phyloP scores from a whole-genome alignment of 2,888 invertebrate genomes.

The Cheilosia impressa region DNA sequence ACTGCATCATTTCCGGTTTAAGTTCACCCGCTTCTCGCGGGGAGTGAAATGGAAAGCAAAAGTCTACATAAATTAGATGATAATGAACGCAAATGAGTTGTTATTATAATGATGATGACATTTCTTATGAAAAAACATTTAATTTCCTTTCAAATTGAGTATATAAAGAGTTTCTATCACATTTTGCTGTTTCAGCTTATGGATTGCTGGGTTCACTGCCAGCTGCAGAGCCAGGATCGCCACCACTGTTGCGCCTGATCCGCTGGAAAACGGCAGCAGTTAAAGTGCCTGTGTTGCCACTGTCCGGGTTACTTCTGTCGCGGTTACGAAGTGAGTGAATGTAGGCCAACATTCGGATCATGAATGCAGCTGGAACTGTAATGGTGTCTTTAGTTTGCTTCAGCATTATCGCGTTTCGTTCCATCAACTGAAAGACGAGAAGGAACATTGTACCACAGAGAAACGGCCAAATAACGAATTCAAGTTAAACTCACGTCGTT shows the following conservation, averaged over 20 bases:
- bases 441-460: neutral
- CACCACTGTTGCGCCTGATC: constrained; percentile 37
- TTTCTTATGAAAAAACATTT: constrained; percentile 15
- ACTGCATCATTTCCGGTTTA: neutral
- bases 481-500: constrained; percentile 83
- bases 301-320: constrained; percentile 74
- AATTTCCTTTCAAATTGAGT: constrained; percentile 23
- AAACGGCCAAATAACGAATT: neutral
- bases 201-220: constrained; percentile 24
- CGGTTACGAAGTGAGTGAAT: constrained; percentile 86
- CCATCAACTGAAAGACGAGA: constrained; percentile 86
- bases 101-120: constrained; percentile 26
- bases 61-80: constrained; percentile 10
- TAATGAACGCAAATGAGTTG: constrained; percentile 11
- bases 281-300: constrained; percentile 20
- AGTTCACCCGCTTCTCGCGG: constrained; percentile 7
- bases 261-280: constrained; percentile 48
- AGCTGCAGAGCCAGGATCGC: constrained; percentile 14
- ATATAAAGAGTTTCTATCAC: constrained; percentile 46
- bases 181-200: constrained; percentile 12
- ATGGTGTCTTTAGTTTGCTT: constrained; percentile 94
- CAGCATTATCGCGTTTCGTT: constrained; percentile 91
- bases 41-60: constrained; percentile 11
- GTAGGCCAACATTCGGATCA: constrained; percentile 90
- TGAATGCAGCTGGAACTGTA: constrained; percentile 93